These are phyloP conservation scores for Syritta pipiens DNA, from an alignment of 2,888 invertebrate species.

Conservation along the genomic window DNA sequence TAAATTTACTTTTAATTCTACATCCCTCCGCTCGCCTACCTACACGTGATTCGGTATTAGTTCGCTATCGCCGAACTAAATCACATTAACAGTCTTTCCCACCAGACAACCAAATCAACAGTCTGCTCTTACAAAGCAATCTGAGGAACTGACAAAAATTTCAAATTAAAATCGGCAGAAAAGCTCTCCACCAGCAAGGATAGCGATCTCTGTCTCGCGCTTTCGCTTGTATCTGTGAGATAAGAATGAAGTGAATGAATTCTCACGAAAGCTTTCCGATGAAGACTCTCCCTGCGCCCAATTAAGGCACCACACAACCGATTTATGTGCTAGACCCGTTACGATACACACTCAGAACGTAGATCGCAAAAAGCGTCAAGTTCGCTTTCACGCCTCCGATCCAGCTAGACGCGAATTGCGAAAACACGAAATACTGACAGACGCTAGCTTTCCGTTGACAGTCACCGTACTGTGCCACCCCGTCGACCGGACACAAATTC, in stretches of 20 bases:
- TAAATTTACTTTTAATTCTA: background rate
- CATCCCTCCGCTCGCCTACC: background rate
- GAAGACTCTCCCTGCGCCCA: conserved; percentile 55
- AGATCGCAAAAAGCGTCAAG: conserved; percentile 32
- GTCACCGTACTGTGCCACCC: conserved; percentile 37
- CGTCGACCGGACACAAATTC: conserved; percentile 46
- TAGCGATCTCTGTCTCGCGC: conserved; percentile 5
- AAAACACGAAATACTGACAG: conserved; percentile 34
- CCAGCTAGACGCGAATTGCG: conserved; percentile 6
- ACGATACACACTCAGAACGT: conserved; percentile 23
- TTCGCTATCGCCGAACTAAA: background rate
- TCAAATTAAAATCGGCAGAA: background rate
- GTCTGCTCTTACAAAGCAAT: too few species aligned
- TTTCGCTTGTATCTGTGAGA: background rate
- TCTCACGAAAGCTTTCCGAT: conserved; percentile 52
- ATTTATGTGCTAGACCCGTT: too few species aligned
- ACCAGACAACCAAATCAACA: too few species aligned
- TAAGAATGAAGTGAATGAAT: background rate
- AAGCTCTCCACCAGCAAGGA: conserved; percentile 38
- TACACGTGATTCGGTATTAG: background rate
- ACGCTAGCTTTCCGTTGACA: conserved; percentile 58
- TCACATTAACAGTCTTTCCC: background rate
- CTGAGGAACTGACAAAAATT: too few species aligned
- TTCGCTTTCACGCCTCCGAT: conserved; percentile 9
- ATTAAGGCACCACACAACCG: conserved; percentile 38